Evolutionary conservation across 1,140 invertebrate species (phyloP), one percentile per base, ranked within the genome.

Genomic region (Drosophila mauritiana): DNA sequence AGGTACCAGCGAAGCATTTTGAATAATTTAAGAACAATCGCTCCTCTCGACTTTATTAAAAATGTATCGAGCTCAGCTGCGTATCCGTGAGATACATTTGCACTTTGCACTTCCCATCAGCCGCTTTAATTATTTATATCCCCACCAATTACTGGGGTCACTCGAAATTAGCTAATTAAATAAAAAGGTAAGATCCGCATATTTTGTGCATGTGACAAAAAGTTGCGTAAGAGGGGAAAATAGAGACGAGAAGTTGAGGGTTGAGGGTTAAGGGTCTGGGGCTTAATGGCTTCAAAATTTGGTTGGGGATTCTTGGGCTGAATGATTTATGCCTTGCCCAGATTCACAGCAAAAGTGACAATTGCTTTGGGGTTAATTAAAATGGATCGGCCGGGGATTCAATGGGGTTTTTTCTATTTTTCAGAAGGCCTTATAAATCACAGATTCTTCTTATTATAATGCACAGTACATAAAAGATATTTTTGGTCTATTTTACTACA

Each of bases 121-220:
- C 45, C 70, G 27, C 17, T 62, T 88, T 37, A 83, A 89, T 80
- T 89, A 88, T 88, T 89, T 67, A 88, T 72, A n/a, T 52, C 55
- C 62, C 53, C 65, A 70, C 52, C 88, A 89, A 84, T 89, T 84
- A 70, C 68, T 74, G 45, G 34, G 63, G 61, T 84, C 63, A 80
- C 59, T 57, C 56, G 48, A 76, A 79, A 77, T 76, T 69, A 84
- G 77, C 84, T 84, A 88, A 88, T 89, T 88, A 90, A 80, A 80
- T 74, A 88, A 80, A 69, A 88, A 80, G 75, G 76, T 80, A 70
- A 11, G 22, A 17, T 55, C 25, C 15, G 36, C 17, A 27, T 42
- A 61, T 73, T 62, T 15, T 42, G 40, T 46, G 63, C 57, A 55
- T 75, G 64, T 78, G 83, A 86, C 82, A 85, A 83, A 67, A 65